phyloP scores from a whole-genome alignment of 2,113 vertebrate species.

The Notiomystis cincta region DNA sequence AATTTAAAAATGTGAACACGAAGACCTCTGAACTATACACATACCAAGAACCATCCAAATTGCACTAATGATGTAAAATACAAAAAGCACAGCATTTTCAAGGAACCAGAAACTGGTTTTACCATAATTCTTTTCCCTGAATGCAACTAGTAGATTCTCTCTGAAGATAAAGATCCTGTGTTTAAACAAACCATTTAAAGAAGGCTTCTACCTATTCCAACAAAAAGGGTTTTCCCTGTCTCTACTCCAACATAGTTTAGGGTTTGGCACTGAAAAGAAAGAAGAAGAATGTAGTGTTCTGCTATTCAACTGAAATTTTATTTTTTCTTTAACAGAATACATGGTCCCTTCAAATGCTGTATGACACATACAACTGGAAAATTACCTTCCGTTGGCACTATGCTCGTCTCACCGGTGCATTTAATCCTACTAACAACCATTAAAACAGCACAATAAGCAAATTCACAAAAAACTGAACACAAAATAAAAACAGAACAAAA shows the following conservation, averaged over 20 bases:
- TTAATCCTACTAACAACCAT: constrained; percentile 77
- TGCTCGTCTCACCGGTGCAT: constrained; percentile 74
- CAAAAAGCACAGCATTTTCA: constrained; percentile 81
- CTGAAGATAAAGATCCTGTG: constrained; percentile 40
- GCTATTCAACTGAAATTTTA: constrained; percentile 48
- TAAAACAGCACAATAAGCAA: constrained; percentile 82
- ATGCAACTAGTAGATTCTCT: constrained; percentile 32
- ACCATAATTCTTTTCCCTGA: constrained; percentile 18
- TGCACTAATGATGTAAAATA: constrained; percentile 79
- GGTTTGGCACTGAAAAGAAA: constrained; percentile 76
- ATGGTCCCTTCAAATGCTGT: constrained; percentile 84
- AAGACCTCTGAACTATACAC: constrained; percentile 84
- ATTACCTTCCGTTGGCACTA: constrained; percentile 81
- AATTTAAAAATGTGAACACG: constrained; percentile 81
- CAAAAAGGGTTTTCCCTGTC: constrained; percentile 32
- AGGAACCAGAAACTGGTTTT: constrained; percentile 78
- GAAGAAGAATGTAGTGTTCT: constrained; percentile 59
- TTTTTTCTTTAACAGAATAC: constrained; percentile 65
- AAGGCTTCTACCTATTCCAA: constrained; percentile 43
- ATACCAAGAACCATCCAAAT: constrained; percentile 79
- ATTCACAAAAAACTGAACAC: constrained; percentile 78
- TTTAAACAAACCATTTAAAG: constrained; percentile 38
- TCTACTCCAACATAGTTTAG: constrained; percentile 53
- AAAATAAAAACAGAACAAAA: constrained; percentile 71
- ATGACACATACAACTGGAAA: constrained; percentile 80